Evolutionary conservation across 2,113 vertebrate species (phyloP), one percentile per base, ranked within the genome.

Genomic region (Actinemys pallida): DNA sequence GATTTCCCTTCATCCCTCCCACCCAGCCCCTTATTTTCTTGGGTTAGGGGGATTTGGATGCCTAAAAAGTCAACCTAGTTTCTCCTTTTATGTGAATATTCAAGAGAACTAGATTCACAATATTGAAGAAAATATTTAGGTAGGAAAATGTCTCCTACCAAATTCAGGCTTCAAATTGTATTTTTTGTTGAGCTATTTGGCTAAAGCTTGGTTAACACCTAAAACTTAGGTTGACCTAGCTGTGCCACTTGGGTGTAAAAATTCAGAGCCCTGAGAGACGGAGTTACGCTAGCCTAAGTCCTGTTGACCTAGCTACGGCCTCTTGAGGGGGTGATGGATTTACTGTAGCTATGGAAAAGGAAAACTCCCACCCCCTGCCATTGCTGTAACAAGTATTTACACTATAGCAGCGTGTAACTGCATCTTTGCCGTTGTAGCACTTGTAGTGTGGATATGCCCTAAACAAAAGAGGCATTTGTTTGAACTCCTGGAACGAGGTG

Each of bases 31-130:
- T 57, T 57, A 57, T 57, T 57, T 57, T 57, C 25, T 57, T 57
- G 20, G 24, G 9, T 24, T 24, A 10, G 10, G 56, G 16, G 20
- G 81, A 0, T 72, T 19, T 4, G 1, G 1, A n/a, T 84, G 16
- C 13, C 93, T 17, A 88, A 45, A 9, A 93, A 84, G 82, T 39
- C 2, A 57, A 6, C 50, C 50, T 52, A 17, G 50, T 16, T 14
- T 52, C 6, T 72, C 3, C 24, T 27, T 22, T 69, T 69, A 69
- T 13, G 47, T 2, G 87, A 65, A 92, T 89, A 80, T 80, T 84
- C 12, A 56, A 49, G 56, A 29, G 50, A 42, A 19, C 12, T 86
- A 8, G 27, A 49, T 78, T 87, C 56, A 5, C 39, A 79, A 0
- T 90, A 76, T 29, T 92, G 45, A 57, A 72, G 25, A 90, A 62